Evolutionary conservation across 2,113 vertebrate genomes (phyloP).

Genomic region (Phylloscopus trochiloides): DNA sequence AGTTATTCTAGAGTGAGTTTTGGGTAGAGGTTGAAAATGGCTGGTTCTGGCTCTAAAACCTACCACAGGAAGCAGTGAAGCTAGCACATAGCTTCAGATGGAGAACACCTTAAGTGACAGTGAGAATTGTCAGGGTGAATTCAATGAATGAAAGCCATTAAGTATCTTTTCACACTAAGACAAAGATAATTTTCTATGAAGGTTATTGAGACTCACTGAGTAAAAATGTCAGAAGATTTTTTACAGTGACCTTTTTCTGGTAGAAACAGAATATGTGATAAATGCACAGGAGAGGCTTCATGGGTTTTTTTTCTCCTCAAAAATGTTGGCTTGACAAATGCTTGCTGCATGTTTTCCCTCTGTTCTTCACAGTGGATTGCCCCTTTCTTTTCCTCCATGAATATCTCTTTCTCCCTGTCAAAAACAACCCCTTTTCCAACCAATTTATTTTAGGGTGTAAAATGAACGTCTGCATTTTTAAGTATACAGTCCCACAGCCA

Average conservation of each 20-base stretch:
- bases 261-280: neutral
- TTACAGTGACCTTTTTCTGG: neutral
- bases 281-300: neutral
- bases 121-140: neutral
- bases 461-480: neutral
- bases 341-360: conserved; percentile 8
- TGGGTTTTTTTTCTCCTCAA: neutral
- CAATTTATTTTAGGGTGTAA: neutral
- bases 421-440: conserved; percentile 16
- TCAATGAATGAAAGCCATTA: neutral
- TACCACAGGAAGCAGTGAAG: neutral
- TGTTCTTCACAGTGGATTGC: neutral
- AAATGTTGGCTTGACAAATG: conserved; percentile 6
- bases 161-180: neutral
- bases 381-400: neutral
- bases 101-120: neutral
- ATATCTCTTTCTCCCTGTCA: neutral
- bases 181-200: neutral
- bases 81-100: neutral
- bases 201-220: neutral
- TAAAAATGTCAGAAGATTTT: conserved; percentile 6
- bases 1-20: neutral
- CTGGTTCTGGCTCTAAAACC: neutral
- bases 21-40: neutral
- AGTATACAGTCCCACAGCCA: neutral